Conservation (phyloP, 37 sponge, comb jelly and placozoan genomes). For the Eunapius fragilis region DNA sequence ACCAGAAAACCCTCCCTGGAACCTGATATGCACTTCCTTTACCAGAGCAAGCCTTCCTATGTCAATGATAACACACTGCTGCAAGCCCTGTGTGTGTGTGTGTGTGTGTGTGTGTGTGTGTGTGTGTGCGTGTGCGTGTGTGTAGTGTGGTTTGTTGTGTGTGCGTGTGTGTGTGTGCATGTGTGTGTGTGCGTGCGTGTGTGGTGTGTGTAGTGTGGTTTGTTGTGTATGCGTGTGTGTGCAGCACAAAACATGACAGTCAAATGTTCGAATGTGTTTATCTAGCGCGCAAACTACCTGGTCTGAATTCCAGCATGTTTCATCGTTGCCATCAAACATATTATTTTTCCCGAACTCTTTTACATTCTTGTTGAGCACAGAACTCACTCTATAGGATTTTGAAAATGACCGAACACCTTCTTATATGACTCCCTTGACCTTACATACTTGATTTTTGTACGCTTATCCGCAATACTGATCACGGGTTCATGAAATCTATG, state of each 20-base stretch:
- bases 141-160: no score
- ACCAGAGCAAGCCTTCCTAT: conserved; percentile 56
- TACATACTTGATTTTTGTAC: conserved; percentile 8
- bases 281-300: conserved; percentile 47
- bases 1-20: conserved; percentile 94
- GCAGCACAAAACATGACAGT: no score
- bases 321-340: conserved; percentile 93
- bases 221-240: no score
- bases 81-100: conserved; percentile 55
- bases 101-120: conserved; percentile 11
- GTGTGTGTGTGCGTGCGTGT: no score
- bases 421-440: not conserved
- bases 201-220: no score
- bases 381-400: conserved; percentile 84
- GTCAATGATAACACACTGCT: conserved; percentile 69
- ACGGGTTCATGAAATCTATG: not conserved
- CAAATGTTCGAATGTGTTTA: not conserved
- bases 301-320: conserved; percentile 98
- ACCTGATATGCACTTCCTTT: conserved; percentile 47
- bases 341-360: conserved; percentile 90
- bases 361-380: conserved; percentile 82
- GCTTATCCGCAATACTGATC: conserved; percentile 3
- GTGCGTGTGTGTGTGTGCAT: not conserved
- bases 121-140: no score
- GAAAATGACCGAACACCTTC: not conserved